phyloP scores from a whole-genome alignment of 2,113 vertebrate species.

The Elanus axillaris region DNA sequence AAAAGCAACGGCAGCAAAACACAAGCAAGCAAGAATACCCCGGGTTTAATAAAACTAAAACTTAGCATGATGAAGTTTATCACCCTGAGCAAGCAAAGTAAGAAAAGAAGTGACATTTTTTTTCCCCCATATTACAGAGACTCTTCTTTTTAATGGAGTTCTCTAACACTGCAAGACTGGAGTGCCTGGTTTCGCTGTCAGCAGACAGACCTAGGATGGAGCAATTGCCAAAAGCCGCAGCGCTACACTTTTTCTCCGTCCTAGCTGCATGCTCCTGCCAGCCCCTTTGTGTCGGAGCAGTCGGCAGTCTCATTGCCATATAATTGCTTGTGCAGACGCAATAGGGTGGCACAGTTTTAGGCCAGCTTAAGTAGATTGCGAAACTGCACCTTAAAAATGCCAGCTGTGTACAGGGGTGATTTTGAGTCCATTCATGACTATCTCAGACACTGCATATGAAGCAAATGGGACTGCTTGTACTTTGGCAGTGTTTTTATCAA shows the following conservation, averaged over 20 bases:
- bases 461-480: neutral
- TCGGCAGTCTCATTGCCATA: neutral
- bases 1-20: neutral
- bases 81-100: neutral
- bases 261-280: neutral
- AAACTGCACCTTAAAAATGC: conserved; percentile 7
- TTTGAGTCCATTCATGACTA: neutral
- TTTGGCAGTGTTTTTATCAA: neutral
- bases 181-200: neutral
- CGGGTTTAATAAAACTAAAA: neutral
- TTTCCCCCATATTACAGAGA: neutral
- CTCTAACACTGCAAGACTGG: neutral
- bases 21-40: neutral
- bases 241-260: neutral
- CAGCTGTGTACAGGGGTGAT: neutral
- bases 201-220: neutral
- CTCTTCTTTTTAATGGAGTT: neutral
- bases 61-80: neutral
- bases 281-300: neutral
- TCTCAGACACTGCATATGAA: neutral
- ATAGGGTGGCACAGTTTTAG: neutral
- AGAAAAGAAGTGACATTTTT: neutral
- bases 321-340: neutral
- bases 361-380: neutral
- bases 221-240: neutral